Conservation (phyloP, 2,888 invertebrate species). For the Scrobipalpa costella region DNA sequence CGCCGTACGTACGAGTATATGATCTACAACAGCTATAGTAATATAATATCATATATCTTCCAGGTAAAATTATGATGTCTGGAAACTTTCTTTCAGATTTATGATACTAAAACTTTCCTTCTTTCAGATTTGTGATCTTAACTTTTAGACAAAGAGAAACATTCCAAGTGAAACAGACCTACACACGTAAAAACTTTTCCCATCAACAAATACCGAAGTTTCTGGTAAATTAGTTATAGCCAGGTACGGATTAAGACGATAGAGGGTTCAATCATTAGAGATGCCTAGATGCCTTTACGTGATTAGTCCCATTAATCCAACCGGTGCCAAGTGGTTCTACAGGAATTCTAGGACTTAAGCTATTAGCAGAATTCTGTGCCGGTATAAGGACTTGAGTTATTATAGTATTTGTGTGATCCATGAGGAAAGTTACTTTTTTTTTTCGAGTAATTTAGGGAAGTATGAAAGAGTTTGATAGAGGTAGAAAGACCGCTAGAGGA, state of each 20-base stretch:
- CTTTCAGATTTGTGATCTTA: slow-evolving; percentile 2
- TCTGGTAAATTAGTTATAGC: slow-evolving; percentile 1
- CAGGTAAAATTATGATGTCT: slow-evolving; percentile 19
- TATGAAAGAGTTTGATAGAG: background rate
- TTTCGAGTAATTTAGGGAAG: background rate
- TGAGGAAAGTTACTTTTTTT: background rate
- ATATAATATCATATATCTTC: too few species aligned
- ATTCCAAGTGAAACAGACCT: background rate
- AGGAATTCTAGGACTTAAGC: slow-evolving; percentile 3
- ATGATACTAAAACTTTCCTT: background rate
- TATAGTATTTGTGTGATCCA: background rate
- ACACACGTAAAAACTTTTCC: slow-evolving; percentile 9
- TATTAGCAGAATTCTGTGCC: slow-evolving; percentile 1
- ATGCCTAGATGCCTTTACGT: slow-evolving; percentile 22
- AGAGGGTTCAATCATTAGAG: slow-evolving; percentile 11
- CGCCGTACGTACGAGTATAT: too few species aligned
- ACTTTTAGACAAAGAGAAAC: background rate
- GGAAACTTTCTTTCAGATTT: slow-evolving; percentile 3
- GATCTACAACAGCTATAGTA: too few species aligned
- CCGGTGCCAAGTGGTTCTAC: background rate
- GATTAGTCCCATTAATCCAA: slow-evolving; percentile 19
- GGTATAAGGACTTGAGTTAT: slow-evolving; percentile 5
- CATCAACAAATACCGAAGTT: slow-evolving; percentile 6
- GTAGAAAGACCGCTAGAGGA: background rate
- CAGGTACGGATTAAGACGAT: slow-evolving; percentile 15